phyloP scores from a whole-genome alignment of 2,888 invertebrate species.

The Xestia c-nigrum region DNA sequence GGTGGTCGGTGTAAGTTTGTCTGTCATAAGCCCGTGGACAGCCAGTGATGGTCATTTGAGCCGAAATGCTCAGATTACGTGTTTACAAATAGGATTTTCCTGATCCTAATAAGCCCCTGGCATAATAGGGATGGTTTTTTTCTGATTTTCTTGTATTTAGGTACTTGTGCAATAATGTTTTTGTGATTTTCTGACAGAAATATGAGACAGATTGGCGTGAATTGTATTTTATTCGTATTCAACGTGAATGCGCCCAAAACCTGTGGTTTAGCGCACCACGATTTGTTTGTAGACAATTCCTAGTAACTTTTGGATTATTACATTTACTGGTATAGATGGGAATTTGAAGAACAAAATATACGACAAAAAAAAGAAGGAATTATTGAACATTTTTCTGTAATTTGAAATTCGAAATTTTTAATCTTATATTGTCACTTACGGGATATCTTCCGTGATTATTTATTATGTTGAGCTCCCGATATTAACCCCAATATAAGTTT shows the following conservation, averaged over 20 bases:
- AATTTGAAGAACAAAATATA: not conserved
- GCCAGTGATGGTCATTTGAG: constrained; percentile 77
- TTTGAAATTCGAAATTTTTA: not conserved
- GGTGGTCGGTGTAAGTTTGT: constrained; percentile 17
- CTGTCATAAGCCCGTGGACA: constrained; percentile 52
- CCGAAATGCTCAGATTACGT: constrained; percentile 73
- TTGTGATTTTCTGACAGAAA: constrained; percentile 9
- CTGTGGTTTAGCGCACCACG: not conserved
- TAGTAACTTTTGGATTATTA: not conserved
- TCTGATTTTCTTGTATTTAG: not conserved
- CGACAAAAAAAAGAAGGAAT: not conserved
- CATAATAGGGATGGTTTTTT: constrained; percentile 45
- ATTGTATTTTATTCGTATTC: not conserved
- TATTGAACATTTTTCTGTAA: not conserved
- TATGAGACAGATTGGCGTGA: not conserved
- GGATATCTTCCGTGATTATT: too few relatives aligned
- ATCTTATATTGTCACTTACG: too few relatives aligned
- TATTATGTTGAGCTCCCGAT: too few relatives aligned
- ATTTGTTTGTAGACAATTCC: not conserved
- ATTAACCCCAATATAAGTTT: too few relatives aligned
- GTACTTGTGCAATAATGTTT: constrained; percentile 27
- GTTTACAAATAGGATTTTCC: constrained; percentile 78
- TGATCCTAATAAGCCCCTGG: constrained; percentile 60
- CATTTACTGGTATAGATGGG: not conserved
- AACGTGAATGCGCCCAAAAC: not conserved